Conservation (phyloP, 2,113 vertebrate species). For the Rhea americana region DNA sequence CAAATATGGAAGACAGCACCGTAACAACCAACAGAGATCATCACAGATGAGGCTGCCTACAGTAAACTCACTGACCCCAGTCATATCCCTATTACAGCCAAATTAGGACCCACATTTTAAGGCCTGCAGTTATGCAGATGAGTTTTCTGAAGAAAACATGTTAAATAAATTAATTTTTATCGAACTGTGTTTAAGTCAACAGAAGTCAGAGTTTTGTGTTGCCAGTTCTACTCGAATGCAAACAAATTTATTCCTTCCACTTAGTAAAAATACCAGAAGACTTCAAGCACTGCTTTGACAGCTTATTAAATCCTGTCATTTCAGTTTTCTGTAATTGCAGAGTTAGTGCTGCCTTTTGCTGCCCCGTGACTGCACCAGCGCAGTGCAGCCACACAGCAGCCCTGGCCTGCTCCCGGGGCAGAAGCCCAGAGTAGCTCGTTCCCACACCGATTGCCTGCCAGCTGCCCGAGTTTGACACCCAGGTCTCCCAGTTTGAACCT, state of each 20-base stretch:
- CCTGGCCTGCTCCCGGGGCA: neutral
- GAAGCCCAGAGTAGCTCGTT: neutral
- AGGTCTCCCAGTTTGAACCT: neutral
- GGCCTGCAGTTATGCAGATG: neutral
- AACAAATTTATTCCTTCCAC: constrained; percentile 9
- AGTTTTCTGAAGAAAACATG: constrained; percentile 12
- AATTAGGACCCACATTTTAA: neutral
- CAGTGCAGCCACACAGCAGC: neutral
- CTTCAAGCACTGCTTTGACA: constrained; percentile 20
- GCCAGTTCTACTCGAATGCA: neutral
- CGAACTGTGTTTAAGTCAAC: neutral
- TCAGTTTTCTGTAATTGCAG: neutral
- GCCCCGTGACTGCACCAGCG: neutral
- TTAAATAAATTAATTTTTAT: neutral
- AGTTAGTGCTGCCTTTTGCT: neutral
- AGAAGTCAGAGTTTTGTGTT: neutral
- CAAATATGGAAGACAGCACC: fast-evolving
- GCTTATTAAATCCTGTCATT: neutral
- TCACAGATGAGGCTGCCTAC: neutral
- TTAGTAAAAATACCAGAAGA: neutral
- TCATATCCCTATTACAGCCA: neutral
- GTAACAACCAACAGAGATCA: neutral
- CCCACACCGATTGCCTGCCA: neutral
- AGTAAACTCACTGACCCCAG: neutral
- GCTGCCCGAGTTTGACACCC: neutral